phyloP scores from a whole-genome alignment of 2,888 invertebrate genomes.

The Scaptomyza parva region DNA sequence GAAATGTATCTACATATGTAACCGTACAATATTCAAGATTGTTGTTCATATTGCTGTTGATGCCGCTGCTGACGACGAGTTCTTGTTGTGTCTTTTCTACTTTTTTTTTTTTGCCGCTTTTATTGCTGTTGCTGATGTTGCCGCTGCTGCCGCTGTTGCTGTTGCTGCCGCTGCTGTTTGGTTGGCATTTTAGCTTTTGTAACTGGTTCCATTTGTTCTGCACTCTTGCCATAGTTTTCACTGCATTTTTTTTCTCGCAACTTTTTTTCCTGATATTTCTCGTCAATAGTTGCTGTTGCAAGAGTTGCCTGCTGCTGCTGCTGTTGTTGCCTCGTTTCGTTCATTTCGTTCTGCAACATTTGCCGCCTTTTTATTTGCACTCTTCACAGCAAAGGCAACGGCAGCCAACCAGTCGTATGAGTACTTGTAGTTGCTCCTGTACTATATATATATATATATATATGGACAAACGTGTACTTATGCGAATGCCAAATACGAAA shows the following conservation, averaged over 20 bases:
- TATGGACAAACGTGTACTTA: slow-evolving; percentile 30
- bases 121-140: slow-evolving; percentile 9
- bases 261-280: slow-evolving; percentile 34
- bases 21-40: slow-evolving; percentile 74
- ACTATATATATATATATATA: slow-evolving; percentile 40
- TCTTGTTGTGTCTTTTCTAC: slow-evolving; percentile 19
- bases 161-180: slow-evolving; percentile 46
- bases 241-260: slow-evolving; percentile 33
- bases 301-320: not conserved
- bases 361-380: slow-evolving; percentile 65
- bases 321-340: slow-evolving; percentile 30
- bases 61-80: too few relatives aligned
- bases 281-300: slow-evolving; percentile 25
- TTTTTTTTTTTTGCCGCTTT: slow-evolving; percentile 11
- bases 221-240: slow-evolving; percentile 64
- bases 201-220: slow-evolving; percentile 73
- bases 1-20: slow-evolving; percentile 78
- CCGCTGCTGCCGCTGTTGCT: slow-evolving; percentile 1
- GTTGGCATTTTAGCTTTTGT: slow-evolving; percentile 75
- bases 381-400: not conserved
- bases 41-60: slow-evolving; percentile 75
- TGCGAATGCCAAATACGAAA: slow-evolving; percentile 39
- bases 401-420: slow-evolving; percentile 27
- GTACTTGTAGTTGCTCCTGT: slow-evolving; percentile 46
- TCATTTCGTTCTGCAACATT: slow-evolving; percentile 61